phyloP scores from a whole-genome alignment of 1,140 invertebrate genomes.

The Saccostrea echinata region DNA sequence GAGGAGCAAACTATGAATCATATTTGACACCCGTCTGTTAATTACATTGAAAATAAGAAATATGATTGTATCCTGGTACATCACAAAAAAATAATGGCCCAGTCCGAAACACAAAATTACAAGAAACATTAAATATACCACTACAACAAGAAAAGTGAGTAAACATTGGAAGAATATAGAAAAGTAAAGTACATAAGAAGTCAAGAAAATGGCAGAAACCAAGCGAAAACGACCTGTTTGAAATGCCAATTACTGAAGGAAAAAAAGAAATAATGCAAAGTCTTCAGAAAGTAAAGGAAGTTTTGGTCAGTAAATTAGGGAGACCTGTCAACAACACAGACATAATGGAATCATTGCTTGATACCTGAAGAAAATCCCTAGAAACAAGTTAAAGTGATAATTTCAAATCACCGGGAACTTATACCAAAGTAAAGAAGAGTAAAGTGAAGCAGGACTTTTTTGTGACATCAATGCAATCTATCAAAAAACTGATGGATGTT shows the following conservation, averaged over 20 bases:
- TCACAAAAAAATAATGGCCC: background rate
- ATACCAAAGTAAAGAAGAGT: background rate
- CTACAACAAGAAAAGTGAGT: background rate
- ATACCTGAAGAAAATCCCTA: background rate
- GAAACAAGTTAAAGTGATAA: background rate
- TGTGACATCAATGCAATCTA: background rate
- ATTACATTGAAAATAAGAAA: no score
- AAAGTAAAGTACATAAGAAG: no score
- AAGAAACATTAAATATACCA: background rate
- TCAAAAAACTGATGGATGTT: background rate
- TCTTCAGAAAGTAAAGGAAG: background rate
- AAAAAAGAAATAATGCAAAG: background rate
- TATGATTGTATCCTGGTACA: background rate
- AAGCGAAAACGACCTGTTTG: background rate
- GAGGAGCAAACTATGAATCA: background rate
- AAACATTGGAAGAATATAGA: background rate
- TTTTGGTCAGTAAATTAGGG: conserved; percentile 4
- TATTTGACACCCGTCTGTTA: no score
- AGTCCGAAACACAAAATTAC: background rate
- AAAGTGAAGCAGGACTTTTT: conserved; percentile 21
- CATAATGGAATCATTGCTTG: conserved; percentile 27
- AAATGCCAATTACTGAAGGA: background rate
- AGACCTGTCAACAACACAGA: conserved; percentile 15
- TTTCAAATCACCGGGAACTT: background rate
- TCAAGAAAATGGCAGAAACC: background rate